These are phyloP conservation scores for Aplochiton taeniatus DNA, from an alignment of 2,797 vertebrate genomes.

Conservation along the genomic window DNA sequence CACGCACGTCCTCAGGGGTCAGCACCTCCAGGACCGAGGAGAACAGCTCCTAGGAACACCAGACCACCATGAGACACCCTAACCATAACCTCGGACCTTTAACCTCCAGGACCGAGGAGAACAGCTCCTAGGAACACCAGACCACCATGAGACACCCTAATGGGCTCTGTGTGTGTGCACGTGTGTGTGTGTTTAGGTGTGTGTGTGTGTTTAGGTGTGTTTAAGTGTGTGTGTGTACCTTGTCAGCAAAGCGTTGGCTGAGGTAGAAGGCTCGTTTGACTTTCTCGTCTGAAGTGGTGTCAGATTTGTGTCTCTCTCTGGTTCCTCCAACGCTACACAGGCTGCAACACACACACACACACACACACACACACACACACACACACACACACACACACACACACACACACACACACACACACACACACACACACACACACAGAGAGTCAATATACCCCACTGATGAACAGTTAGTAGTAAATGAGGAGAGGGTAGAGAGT, in stretches of 20 bases:
- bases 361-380: conserved; percentile 16
- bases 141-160: neutral
- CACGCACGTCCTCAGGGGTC: conserved; percentile 87
- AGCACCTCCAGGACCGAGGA: conserved; percentile 85
- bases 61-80: neutral
- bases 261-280: conserved; percentile 90
- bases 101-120: conserved; percentile 83
- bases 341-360: conserved; percentile 49
- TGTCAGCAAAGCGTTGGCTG: conserved; percentile 80
- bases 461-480: too few relatives aligned
- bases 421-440: too few relatives aligned
- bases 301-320: conserved; percentile 70
- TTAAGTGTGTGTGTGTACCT: conserved; percentile 70
- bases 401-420: neutral
- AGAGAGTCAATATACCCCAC: too few relatives aligned
- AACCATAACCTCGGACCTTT: too few relatives aligned
- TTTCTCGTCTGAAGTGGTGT: conserved; percentile 84
- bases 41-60: conserved; percentile 78
- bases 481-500: neutral
- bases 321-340: conserved; percentile 50
- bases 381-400: neutral
- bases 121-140: conserved; percentile 77
- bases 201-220: neutral
- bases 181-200: conserved; percentile 10
- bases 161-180: neutral